phyloP scores from a whole-genome alignment of 2,113 vertebrate genomes.

The Saguinus midas region DNA sequence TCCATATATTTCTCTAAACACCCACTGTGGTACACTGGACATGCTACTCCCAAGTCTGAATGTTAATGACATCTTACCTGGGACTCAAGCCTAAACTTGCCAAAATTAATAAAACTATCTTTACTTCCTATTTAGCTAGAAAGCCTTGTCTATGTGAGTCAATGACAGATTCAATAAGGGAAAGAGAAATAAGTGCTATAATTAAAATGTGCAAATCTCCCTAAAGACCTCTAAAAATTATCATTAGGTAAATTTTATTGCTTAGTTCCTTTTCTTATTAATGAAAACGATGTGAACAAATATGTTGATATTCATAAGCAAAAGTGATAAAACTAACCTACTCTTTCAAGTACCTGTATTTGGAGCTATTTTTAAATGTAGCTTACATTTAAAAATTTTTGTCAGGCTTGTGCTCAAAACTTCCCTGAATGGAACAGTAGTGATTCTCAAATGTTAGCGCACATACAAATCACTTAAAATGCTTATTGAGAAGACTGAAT shows the following conservation, averaged over 20 bases:
- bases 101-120: neutral
- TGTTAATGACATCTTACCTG: neutral
- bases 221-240: conserved; percentile 5
- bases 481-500: neutral
- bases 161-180: neutral
- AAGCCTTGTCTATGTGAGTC: neutral
- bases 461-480: neutral
- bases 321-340: conserved; percentile 17
- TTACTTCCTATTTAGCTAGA: neutral
- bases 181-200: neutral
- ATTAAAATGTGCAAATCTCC: conserved; percentile 17
- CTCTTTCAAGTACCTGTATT: neutral
- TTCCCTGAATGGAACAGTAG: neutral
- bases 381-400: neutral
- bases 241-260: neutral
- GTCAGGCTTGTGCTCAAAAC: neutral
- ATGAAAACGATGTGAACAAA: conserved; percentile 15
- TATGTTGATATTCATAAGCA: neutral
- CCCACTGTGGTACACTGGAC: neutral
- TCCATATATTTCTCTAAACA: neutral
- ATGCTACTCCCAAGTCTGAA: neutral
- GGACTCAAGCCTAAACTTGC: neutral
- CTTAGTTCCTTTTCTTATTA: neutral
- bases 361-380: neutral
- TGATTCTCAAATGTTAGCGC: neutral